Evolutionary conservation across 2,888 invertebrate species (phyloP).

Genomic region (Eremobia ochroleuca): DNA sequence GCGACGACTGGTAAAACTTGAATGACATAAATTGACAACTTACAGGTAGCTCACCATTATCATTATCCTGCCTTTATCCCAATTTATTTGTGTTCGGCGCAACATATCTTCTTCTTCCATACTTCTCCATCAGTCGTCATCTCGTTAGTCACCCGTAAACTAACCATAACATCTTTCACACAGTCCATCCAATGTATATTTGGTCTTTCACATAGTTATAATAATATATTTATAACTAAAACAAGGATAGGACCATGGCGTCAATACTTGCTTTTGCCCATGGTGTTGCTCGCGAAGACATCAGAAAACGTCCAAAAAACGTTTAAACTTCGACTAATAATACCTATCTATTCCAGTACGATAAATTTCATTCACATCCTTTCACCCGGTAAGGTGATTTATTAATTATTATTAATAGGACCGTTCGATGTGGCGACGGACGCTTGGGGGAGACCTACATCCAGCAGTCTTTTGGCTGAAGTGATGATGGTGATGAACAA

Average conservation of each 20-base stretch:
- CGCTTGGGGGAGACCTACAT: background rate
- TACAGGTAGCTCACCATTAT: background rate
- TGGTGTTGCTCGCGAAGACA: too few species aligned
- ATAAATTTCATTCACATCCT: background rate
- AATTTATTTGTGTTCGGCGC: background rate
- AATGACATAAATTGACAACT: background rate
- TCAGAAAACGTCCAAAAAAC: background rate
- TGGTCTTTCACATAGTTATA: background rate
- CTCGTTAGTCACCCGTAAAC: too few species aligned
- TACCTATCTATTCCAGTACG: background rate
- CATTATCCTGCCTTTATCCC: background rate
- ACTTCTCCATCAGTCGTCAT: background rate
- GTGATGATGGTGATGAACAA: background rate
- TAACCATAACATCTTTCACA: too few species aligned
- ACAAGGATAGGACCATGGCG: background rate
- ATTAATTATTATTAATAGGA: background rate
- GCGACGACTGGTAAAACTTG: background rate
- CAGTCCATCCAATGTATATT: background rate
- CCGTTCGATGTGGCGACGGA: background rate
- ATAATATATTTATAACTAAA: background rate
- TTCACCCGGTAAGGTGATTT: background rate
- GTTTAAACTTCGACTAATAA: too few species aligned
- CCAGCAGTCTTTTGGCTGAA: too few species aligned
- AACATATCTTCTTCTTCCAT: background rate
- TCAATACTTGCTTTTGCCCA: background rate